Percentiles rank a stretch among this genome's conserved stretches.
phyloP scores from a whole-genome alignment of 2,888 invertebrate species.

The Agriopis marginaria region DNA sequence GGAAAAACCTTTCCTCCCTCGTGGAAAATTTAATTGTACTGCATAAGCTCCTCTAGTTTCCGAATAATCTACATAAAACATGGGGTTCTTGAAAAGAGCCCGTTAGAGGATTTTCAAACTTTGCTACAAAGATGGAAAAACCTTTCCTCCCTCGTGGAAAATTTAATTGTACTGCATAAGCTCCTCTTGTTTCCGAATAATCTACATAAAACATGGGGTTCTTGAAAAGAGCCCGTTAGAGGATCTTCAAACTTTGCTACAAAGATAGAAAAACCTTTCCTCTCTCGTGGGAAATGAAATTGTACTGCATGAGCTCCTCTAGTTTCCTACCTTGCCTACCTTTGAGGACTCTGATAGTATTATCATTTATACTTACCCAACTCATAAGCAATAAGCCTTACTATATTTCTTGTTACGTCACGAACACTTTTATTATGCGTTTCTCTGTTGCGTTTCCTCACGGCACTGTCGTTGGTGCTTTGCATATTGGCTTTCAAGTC shows the following conservation, averaged over 20 bases:
- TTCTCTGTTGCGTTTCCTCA: no score
- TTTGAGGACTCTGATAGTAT: no score
- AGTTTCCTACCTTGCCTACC: background rate
- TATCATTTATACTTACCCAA: no score
- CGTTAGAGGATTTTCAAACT: background rate
- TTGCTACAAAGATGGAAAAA: background rate
- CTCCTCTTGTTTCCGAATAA: no score
- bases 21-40: background rate
- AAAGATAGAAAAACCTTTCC: background rate
- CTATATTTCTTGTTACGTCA: no score
- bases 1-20: background rate
- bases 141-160: background rate
- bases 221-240: background rate
- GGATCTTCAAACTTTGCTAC: background rate
- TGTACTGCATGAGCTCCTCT: background rate
- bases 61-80: no score
- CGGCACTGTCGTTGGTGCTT: no score
- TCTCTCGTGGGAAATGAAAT: background rate
- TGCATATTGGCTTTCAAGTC: no score
- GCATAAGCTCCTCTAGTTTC: background rate
- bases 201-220: background rate
- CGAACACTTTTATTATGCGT: no score
- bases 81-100: background rate
- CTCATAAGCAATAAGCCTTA: no score
- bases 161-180: background rate